These are phyloP conservation scores for Epinephelus moara DNA, from an alignment of 2,113 vertebrate species.

Conservation along the genomic window DNA sequence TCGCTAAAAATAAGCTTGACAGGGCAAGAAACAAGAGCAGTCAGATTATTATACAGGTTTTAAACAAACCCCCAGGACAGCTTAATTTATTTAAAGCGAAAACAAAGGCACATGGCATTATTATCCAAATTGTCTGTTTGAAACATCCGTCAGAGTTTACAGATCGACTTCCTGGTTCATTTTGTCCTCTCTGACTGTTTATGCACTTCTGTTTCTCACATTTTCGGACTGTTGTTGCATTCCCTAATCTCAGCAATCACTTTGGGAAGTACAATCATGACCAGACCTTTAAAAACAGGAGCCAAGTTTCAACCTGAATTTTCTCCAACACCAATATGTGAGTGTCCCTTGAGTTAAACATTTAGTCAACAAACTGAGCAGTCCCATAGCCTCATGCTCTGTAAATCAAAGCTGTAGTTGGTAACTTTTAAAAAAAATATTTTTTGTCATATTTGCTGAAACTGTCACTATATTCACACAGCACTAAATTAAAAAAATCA, in stretches of 20 bases:
- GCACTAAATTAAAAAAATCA: too few relatives aligned
- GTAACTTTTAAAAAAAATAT: too few relatives aligned
- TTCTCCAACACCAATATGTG: not conserved
- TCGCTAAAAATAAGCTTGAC: not conserved
- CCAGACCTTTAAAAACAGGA: not conserved
- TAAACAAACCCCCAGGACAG: conserved; percentile 3
- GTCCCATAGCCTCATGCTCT: not conserved
- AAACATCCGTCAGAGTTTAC: not conserved
- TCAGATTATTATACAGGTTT: not conserved
- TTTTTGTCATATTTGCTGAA: too few relatives aligned
- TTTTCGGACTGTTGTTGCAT: not conserved
- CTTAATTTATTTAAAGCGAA: conserved; percentile 1
- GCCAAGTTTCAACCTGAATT: not conserved
- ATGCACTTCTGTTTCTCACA: not conserved
- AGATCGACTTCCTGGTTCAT: conserved; percentile 3
- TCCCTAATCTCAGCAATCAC: not conserved
- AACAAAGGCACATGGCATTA: not conserved
- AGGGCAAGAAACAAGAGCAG: not conserved
- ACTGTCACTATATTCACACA: too few relatives aligned
- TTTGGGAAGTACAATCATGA: not conserved
- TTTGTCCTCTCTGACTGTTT: conserved; percentile 2
- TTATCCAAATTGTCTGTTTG: not conserved
- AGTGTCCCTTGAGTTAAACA: not conserved
- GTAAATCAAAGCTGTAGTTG: too few relatives aligned
- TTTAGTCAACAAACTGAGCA: not conserved